Evolutionary conservation across 1,140 invertebrate genomes (phyloP).

Genomic region (Dendroctonus valens): DNA sequence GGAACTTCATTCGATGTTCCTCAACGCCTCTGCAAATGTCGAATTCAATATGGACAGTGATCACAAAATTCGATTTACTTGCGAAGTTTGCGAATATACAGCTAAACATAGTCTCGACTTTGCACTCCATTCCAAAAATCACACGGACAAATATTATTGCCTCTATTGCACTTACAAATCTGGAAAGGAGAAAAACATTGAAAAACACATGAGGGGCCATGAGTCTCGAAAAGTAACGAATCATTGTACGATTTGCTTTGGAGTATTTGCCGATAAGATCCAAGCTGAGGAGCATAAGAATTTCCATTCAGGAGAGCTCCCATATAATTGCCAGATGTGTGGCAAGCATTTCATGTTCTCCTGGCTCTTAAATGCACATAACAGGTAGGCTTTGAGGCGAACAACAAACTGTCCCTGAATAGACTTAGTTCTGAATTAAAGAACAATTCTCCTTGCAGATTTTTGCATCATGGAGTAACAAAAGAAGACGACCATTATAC

Average conservation of each 20-base stretch:
- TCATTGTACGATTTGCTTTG: slow-evolving; percentile 52
- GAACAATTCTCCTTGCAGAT: slow-evolving; percentile 21
- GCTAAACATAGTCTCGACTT: slow-evolving; percentile 38
- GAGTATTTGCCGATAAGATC: slow-evolving; percentile 51
- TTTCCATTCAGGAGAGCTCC: slow-evolving; percentile 58
- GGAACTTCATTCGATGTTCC: slow-evolving; percentile 13
- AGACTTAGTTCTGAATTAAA: no score
- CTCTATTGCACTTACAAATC: slow-evolving; percentile 49
- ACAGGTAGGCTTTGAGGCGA: slow-evolving; percentile 15
- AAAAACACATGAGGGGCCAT: slow-evolving; percentile 44
- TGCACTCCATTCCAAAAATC: slow-evolving; percentile 43
- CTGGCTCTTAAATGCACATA: slow-evolving; percentile 43
- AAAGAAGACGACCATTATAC: slow-evolving; percentile 27
- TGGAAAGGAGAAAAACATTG: slow-evolving; percentile 46
- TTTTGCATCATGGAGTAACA: slow-evolving; percentile 27
- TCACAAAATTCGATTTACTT: slow-evolving; percentile 32
- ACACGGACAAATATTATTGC: slow-evolving; percentile 47
- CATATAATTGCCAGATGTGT: slow-evolving; percentile 61
- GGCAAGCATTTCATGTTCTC: slow-evolving; percentile 52
- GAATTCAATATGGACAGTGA: slow-evolving; percentile 9
- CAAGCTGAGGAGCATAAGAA: slow-evolving; percentile 49
- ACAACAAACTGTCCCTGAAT: neutral
- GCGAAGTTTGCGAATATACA: slow-evolving; percentile 41
- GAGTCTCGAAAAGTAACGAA: slow-evolving; percentile 50
- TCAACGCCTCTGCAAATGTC: slow-evolving; percentile 6